Conservation (phyloP, 1,140 invertebrate genomes). For the Aricia agestis region DNA sequence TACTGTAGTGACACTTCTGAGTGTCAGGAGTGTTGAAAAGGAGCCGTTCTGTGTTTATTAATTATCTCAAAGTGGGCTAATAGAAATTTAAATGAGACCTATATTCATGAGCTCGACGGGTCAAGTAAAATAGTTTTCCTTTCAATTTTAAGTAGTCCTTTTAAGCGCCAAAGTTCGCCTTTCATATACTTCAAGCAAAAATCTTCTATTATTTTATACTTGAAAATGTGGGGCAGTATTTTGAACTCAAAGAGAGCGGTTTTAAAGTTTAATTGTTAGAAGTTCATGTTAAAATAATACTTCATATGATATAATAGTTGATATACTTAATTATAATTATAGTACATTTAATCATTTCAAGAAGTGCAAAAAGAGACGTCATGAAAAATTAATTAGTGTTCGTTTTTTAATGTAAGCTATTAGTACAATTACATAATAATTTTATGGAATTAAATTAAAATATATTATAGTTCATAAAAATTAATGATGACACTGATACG, state of each 20-base stretch:
- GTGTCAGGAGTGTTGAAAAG: slow-evolving; percentile 39
- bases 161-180: slow-evolving; percentile 9
- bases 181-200: slow-evolving; percentile 3
- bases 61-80: slow-evolving; percentile 33
- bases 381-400: no score
- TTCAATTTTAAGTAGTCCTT: slow-evolving; percentile 26
- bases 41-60: slow-evolving; percentile 42
- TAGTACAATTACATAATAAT: no score
- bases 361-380: no score
- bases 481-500: no score
- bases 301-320: no score
- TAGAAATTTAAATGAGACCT: slow-evolving; percentile 33
- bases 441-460: no score
- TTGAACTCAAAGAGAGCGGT: background rate
- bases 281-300: no score
- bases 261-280: background rate
- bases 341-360: no score
- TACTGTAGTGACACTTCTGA: slow-evolving; percentile 69
- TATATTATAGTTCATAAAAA: no score
- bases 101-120: slow-evolving; percentile 28
- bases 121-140: slow-evolving; percentile 29
- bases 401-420: no score
- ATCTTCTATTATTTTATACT: slow-evolving; percentile 2
- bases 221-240: background rate
- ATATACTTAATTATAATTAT: no score